phyloP scores from a whole-genome alignment of 2,888 invertebrate genomes.

The Alloscopus bannaensis region DNA sequence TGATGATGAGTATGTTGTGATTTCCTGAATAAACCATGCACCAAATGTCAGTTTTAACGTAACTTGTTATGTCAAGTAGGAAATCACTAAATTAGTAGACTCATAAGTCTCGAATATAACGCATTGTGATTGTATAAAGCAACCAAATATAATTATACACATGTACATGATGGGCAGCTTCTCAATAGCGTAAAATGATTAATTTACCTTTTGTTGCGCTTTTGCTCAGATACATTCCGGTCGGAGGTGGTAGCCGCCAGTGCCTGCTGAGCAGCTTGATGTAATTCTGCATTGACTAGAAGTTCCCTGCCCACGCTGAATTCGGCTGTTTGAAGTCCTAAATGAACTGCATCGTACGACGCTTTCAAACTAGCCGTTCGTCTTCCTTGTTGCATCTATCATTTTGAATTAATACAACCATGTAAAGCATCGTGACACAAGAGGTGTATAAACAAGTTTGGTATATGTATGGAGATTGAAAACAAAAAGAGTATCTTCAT shows the following conservation, averaged over 20 bases:
- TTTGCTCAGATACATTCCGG: constrained; percentile 66
- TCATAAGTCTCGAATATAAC: too few relatives aligned
- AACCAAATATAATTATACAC: too few relatives aligned
- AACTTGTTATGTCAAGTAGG: too few relatives aligned
- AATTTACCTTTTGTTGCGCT: constrained; percentile 70
- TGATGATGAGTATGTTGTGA: constrained; percentile 72
- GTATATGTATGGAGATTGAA: constrained; percentile 6
- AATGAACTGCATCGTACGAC: constrained; percentile 91
- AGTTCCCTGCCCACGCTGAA: constrained; percentile 84
- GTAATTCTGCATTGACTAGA: constrained; percentile 75
- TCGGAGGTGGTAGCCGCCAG: constrained; percentile 79
- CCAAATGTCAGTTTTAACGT: too few relatives aligned
- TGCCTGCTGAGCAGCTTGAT: constrained; percentile 83
- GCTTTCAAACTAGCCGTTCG: constrained; percentile 95
- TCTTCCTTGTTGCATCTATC: constrained; percentile 93
- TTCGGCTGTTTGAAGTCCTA: constrained; percentile 78
- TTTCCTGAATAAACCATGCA: constrained; percentile 66
- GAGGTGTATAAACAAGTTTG: too few relatives aligned
- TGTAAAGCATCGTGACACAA: too few relatives aligned
- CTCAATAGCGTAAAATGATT: too few relatives aligned
- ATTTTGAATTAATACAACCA: too few relatives aligned
- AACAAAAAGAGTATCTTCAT: constrained; percentile 7
- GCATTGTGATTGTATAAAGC: too few relatives aligned
- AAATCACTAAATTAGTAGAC: too few relatives aligned
- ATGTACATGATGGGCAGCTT: too few relatives aligned